Conservation (phyloP, 2,113 vertebrate genomes). For the Hippolais icterina region DNA sequence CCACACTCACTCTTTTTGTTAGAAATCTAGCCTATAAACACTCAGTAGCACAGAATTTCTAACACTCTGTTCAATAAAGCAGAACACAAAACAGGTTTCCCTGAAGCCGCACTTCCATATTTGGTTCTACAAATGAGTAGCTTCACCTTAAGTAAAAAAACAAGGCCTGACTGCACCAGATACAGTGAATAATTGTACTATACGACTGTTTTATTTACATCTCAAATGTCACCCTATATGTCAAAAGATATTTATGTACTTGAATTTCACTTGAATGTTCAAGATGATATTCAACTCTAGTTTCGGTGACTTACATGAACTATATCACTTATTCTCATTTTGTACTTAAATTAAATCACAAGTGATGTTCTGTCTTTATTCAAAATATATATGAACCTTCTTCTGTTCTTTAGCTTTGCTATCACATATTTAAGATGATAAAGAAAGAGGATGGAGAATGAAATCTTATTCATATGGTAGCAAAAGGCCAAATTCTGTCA, state of each 20-base stretch:
- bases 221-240: not conserved
- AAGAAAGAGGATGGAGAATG: not conserved
- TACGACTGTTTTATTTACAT: not conserved
- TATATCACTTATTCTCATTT: not conserved
- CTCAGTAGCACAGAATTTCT: not conserved
- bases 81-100: not conserved
- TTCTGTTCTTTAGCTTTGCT: not conserved
- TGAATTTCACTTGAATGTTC: not conserved
- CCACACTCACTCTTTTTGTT: not conserved
- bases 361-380: not conserved
- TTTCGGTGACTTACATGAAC: not conserved
- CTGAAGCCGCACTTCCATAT: not conserved
- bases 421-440: not conserved
- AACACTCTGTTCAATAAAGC: not conserved
- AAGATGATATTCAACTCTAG: not conserved
- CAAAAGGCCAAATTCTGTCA: not conserved
- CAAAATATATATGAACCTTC: not conserved
- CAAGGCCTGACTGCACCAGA: not conserved
- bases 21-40: not conserved
- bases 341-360: not conserved
- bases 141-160: not conserved
- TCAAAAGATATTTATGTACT: not conserved
- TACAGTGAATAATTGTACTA: not conserved
- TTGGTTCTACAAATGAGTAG: not conserved
- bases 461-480: not conserved